Percentiles rank a stretch among this genome's conserved stretches.
phyloP scores from a whole-genome alignment of 2,797 vertebrate species.

The Enteromius mattozi region DNA sequence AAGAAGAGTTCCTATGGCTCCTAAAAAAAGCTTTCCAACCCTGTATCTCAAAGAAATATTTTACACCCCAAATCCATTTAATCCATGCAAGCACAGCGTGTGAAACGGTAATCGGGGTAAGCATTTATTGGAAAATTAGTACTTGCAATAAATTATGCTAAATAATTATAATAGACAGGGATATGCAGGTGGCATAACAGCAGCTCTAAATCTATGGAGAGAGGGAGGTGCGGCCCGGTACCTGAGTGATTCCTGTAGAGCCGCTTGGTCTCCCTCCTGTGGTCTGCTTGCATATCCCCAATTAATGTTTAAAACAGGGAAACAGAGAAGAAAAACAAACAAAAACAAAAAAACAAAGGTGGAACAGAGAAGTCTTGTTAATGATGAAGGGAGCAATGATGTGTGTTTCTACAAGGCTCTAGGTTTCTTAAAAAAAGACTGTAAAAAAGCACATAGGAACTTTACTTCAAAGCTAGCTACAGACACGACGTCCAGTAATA shows the following conservation, averaged over 20 bases:
- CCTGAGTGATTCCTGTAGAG: slow-evolving; percentile 82
- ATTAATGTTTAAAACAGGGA: slow-evolving; percentile 71
- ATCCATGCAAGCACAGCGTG: slow-evolving; percentile 9
- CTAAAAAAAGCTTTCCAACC: slow-evolving; percentile 47
- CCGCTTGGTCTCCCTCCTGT: slow-evolving; percentile 81
- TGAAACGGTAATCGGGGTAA: slow-evolving; percentile 7
- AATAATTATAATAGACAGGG: slow-evolving; percentile 53
- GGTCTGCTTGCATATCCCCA: slow-evolving; percentile 75
- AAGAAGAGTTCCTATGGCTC: slow-evolving; percentile 71
- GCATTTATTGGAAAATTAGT: slow-evolving; percentile 26
- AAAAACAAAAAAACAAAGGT: slow-evolving; percentile 63
- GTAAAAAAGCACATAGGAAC: slow-evolving; percentile 65
- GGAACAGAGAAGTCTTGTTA: slow-evolving; percentile 72
- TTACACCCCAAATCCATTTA: slow-evolving; percentile 30
- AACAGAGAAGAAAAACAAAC: slow-evolving; percentile 66
- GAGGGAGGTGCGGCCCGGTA: slow-evolving; percentile 66
- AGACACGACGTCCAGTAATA: slow-evolving; percentile 42
- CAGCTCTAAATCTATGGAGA: slow-evolving; percentile 58
- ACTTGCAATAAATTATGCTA: slow-evolving; percentile 40
- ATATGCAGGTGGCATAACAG: slow-evolving; percentile 59
- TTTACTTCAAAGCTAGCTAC: slow-evolving; percentile 64
- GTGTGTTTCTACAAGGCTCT: slow-evolving; percentile 55
- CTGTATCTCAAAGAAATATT: neutral
- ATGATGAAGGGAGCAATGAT: slow-evolving; percentile 68
- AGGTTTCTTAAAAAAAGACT: slow-evolving; percentile 38